Percentiles rank a stretch among this genome's conserved stretches.
These are phyloP conservation scores for Scolopax mira DNA, from an alignment of 2,113 vertebrate genomes.

Conservation along the genomic window DNA sequence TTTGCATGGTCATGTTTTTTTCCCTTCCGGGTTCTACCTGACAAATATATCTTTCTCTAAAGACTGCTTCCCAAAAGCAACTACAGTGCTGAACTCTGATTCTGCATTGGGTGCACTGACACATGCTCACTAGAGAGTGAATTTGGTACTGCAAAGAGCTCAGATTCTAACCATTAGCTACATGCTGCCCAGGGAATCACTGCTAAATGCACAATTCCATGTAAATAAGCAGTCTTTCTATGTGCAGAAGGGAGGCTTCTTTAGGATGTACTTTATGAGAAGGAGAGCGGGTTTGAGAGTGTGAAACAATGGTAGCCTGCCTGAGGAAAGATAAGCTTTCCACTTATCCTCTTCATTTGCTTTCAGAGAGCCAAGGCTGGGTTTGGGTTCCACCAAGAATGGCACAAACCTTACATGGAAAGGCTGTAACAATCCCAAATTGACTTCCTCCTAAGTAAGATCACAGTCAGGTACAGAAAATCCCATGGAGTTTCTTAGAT, in stretches of 20 bases:
- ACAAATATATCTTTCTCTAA: not conserved
- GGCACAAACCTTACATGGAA: not conserved
- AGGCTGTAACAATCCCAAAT: not conserved
- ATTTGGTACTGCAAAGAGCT: not conserved
- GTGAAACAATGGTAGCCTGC: not conserved
- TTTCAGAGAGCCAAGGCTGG: not conserved
- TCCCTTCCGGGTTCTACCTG: not conserved
- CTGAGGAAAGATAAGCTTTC: not conserved
- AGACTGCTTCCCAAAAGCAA: not conserved
- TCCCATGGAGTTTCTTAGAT: not conserved
- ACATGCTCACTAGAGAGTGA: no score
- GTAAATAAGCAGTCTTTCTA: not conserved
- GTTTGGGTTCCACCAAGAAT: not conserved
- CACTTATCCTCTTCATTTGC: not conserved
- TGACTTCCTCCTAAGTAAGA: not conserved
- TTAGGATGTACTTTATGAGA: no score
- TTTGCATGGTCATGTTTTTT: no score
- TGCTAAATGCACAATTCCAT: not conserved
- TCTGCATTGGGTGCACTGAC: not conserved
- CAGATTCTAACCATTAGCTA: not conserved
- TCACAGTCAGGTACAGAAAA: not conserved
- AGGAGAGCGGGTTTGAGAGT: not conserved
- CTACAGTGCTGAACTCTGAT: no score
- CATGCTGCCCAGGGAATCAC: not conserved
- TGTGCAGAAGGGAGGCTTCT: not conserved